A percentile compares a stretch with the other conserved stretches of the same genome.
phyloP scores from a whole-genome alignment of 2,113 vertebrate genomes.

The Callorhinus ursinus region DNA sequence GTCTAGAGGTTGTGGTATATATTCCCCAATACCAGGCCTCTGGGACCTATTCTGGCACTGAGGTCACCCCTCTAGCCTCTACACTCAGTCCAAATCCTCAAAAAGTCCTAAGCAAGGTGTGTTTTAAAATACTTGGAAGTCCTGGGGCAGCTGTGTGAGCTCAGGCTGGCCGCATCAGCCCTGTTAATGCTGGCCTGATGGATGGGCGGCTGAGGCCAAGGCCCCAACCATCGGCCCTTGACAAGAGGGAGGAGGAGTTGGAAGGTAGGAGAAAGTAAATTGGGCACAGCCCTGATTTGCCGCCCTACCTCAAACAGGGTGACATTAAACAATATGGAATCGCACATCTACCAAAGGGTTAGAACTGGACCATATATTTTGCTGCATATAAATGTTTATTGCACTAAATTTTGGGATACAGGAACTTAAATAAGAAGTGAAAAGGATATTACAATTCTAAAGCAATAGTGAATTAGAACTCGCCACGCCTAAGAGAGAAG shows the following conservation, averaged over 20 bases:
- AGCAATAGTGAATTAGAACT: background rate
- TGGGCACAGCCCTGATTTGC: background rate
- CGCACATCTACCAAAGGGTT: background rate
- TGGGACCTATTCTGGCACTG: no score
- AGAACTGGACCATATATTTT: background rate
- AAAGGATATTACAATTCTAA: background rate
- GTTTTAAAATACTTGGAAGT: background rate
- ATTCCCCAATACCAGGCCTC: background rate
- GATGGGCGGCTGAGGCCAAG: accelerated
- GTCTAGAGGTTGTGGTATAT: background rate
- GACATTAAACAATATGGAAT: background rate
- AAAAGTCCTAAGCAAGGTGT: background rate
- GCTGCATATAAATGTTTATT: background rate
- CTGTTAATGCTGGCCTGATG: background rate
- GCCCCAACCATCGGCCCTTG: accelerated
- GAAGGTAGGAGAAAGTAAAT: background rate
- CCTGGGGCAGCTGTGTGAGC: background rate
- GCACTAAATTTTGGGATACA: background rate
- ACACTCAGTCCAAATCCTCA: background rate
- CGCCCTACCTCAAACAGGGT: background rate
- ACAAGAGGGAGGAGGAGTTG: background rate
- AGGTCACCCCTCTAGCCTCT: background rate
- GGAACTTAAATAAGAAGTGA: background rate
- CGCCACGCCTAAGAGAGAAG: background rate
- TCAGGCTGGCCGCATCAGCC: background rate